Percentiles rank a stretch among this genome's conserved stretches.
Conservation (phyloP, 1,140 invertebrate genomes). For the Leptopilina clavipes region DNA sequence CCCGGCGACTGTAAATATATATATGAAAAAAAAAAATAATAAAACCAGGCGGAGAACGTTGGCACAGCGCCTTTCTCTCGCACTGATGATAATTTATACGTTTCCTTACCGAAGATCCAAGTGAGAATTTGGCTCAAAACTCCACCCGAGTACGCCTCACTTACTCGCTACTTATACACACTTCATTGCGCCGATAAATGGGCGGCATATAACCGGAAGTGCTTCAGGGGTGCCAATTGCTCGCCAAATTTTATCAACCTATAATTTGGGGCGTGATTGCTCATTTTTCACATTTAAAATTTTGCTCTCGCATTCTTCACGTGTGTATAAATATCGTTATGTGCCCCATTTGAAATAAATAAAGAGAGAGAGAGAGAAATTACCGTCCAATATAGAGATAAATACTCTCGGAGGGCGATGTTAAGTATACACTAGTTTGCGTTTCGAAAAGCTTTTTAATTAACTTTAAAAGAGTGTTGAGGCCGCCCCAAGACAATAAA, state of each 20-base stretch:
- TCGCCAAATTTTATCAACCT: neutral
- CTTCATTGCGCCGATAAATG: neutral
- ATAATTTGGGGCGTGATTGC: neutral
- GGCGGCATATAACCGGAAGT: conserved; percentile 5
- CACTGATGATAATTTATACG: conserved; percentile 1
- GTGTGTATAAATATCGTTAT: neutral
- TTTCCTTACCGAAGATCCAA: neutral
- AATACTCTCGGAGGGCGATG: neutral
- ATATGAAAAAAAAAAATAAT: neutral
- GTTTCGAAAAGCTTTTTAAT: neutral
- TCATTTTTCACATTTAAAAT: conserved; percentile 5
- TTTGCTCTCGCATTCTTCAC: neutral
- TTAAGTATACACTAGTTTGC: neutral
- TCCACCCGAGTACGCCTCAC: conserved; percentile 4
- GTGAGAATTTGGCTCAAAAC: neutral
- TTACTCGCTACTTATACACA: conserved; percentile 14
- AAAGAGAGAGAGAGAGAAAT: neutral
- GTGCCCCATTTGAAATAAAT: neutral
- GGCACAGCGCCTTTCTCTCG: conserved; percentile 5
- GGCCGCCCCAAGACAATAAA: conserved; percentile 15
- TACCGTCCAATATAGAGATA: neutral
- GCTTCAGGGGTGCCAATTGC: conserved; percentile 1
- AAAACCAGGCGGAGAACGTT: neutral
- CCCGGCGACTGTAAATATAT: neutral
- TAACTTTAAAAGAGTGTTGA: conserved; percentile 22